Evolutionary conservation across 2,113 vertebrate genomes (phyloP).

Genomic region (Bolborhynchus lineola): DNA sequence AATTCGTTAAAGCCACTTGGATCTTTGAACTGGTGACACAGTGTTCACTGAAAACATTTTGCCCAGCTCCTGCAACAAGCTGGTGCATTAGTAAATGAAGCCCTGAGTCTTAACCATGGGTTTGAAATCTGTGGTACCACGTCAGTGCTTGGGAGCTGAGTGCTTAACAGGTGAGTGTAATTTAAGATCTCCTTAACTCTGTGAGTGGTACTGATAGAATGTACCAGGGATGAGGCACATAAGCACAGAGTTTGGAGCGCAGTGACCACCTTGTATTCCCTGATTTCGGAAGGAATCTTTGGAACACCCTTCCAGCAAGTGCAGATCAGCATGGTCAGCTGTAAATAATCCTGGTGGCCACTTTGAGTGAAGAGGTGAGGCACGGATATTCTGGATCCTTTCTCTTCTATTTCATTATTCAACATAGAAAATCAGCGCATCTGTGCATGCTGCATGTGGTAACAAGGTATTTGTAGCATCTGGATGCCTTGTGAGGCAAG

Average conservation of each 20-base stretch:
- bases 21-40: not conserved
- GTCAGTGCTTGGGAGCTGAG: not conserved
- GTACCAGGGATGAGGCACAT: not conserved
- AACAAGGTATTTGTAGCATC: not conserved
- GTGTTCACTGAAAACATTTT: not conserved
- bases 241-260: not conserved
- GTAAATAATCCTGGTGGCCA: not conserved
- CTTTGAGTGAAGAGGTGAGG: not conserved
- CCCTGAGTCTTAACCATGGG: not conserved
- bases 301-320: not conserved
- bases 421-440: not conserved
- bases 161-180: not conserved
- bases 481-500: not conserved
- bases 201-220: not conserved
- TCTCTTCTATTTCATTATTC: not conserved
- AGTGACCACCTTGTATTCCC: too few relatives aligned
- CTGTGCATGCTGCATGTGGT: not conserved
- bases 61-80: not conserved
- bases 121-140: not conserved
- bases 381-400: not conserved
- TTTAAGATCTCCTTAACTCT: not conserved
- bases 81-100: not conserved
- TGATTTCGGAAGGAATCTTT: not conserved
- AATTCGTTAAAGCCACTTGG: not conserved
- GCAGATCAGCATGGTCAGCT: not conserved